Evolutionary conservation across 2,797 vertebrate species (phyloP).

Genomic region (Phoeniculus purpureus): DNA sequence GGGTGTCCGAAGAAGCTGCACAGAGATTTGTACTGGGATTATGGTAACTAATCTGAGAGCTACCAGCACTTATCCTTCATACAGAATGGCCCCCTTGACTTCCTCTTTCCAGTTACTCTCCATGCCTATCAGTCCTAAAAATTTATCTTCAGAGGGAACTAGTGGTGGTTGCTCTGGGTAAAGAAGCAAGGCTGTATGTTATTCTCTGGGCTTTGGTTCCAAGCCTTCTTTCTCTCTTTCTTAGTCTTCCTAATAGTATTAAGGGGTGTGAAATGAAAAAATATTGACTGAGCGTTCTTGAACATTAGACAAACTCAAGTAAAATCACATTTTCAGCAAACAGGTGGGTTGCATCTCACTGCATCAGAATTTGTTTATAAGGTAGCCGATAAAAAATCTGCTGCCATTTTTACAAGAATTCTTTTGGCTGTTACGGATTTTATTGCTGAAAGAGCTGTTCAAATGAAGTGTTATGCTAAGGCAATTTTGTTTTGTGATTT

Average conservation of each 20-base stretch:
- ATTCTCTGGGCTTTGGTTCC: not conserved
- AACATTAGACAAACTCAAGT: not conserved
- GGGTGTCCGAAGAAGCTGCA: not conserved
- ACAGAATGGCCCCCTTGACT: not conserved
- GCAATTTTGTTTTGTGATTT: not conserved
- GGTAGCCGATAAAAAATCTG: not conserved
- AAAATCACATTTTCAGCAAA: not conserved
- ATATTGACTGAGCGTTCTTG: not conserved
- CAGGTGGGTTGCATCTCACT: not conserved
- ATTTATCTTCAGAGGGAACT: not conserved
- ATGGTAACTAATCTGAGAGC: not conserved
- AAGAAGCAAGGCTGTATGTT: not conserved
- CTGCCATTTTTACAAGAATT: constrained; percentile 13
- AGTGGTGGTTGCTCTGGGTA: not conserved
- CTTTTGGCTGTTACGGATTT: not conserved
- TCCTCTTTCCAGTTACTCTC: not conserved
- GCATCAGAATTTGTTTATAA: not conserved
- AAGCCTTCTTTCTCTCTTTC: not conserved
- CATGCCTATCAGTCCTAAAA: not conserved
- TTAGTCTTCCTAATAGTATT: not conserved
- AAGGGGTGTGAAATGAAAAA: not conserved
- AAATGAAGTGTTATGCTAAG: constrained; percentile 29
- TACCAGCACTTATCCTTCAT: not conserved
- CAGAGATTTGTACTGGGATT: not conserved
- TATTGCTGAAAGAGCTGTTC: constrained; percentile 4